Base-by-base conservation (phyloP, 2,797 vertebrate species). In the Sarcoramphus papa region DNA sequence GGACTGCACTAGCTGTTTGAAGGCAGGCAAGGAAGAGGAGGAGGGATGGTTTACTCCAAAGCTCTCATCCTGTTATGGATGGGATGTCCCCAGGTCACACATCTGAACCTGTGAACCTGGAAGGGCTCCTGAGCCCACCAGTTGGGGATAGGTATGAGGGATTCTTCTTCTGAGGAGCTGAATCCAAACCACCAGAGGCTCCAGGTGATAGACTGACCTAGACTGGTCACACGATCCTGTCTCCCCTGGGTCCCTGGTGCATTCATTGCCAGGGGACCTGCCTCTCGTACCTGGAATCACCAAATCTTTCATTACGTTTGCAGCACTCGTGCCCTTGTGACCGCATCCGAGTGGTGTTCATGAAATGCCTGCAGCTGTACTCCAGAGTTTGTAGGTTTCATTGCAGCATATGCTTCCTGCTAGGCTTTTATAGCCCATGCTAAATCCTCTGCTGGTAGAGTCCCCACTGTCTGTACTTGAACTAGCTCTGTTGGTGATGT, bases 131-230 rank as follows among this genome's bases (percentile, higher is more conserved):
- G 60, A 74, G 24, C 33, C 19, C 30, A 41, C 0, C 0, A 28
- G 6, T 0, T 48, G 15, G 43, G 60, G 12, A 30, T 1, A 10
- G 37, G 11, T 17, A 6, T 0, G 1, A 25, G 33, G 27, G 73
- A 72, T 70, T 84, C 22, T 85, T n/a, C 33, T 56, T 14, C 64
- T 59, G 53, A 64, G 43, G 59, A 67, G 43, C 27, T 56, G 53
- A 78, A 41, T 30, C 13, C 63, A 76, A 81, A 8, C 10, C 4
- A 12, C 22, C 4, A 3, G 21, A 57, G 40, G 41, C 21, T 40
- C 5, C 25, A 21, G 25, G 31, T 35, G 47, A 37, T 25, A 47
- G 31, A 5, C 9, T 22, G 59, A 47, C 37, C 54, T 22, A 13
- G 16, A 17, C 7, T 27, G 37, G 54, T 41, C 18, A 60, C 41